A percentile compares a stretch with the other conserved stretches of the same genome.
These are phyloP conservation scores for Bettongia penicillata DNA, from an alignment of 2,113 vertebrate species.

Conservation along the genomic window DNA sequence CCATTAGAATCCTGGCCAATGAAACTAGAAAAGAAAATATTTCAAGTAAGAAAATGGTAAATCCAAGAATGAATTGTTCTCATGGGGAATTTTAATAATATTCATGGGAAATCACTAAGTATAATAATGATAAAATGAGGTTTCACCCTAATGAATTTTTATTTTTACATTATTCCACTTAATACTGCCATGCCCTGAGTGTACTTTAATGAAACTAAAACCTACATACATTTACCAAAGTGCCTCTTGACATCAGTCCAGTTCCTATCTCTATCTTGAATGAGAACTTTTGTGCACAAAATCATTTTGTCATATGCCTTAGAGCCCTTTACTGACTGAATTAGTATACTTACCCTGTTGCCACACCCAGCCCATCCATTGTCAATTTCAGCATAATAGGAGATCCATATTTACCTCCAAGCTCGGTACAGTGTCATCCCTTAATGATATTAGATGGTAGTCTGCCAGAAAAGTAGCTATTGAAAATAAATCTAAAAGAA, in stretches of 20 bases:
- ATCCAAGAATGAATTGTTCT: background rate
- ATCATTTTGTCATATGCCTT: slow-evolving; percentile 19
- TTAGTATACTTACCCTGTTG: slow-evolving; percentile 7
- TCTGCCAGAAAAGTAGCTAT: background rate
- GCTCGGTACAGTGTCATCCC: background rate
- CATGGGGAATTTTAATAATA: slow-evolving; percentile 10
- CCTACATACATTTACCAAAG: background rate
- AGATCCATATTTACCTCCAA: background rate
- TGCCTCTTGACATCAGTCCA: background rate
- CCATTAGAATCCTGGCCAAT: slow-evolving; percentile 6
- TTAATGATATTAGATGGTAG: background rate
- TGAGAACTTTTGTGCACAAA: background rate
- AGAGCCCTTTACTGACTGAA: slow-evolving; percentile 9
- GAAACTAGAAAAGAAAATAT: slow-evolving; percentile 44
- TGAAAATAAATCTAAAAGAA: background rate
- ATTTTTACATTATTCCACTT: slow-evolving; percentile 24
- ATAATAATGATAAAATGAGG: background rate
- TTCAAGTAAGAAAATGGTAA: slow-evolving; percentile 44
- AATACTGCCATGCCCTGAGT: background rate
- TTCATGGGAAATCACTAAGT: background rate
- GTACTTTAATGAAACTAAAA: slow-evolving; percentile 39
- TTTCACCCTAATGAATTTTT: slow-evolving; percentile 28
- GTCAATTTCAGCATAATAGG: slow-evolving; percentile 10
- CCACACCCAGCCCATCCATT: background rate
- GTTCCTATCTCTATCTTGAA: background rate